Percentiles rank a stretch among this genome's conserved stretches.
Conservation (phyloP, 1,140 invertebrate species). For the Parasteatoda tepidariorum region DNA sequence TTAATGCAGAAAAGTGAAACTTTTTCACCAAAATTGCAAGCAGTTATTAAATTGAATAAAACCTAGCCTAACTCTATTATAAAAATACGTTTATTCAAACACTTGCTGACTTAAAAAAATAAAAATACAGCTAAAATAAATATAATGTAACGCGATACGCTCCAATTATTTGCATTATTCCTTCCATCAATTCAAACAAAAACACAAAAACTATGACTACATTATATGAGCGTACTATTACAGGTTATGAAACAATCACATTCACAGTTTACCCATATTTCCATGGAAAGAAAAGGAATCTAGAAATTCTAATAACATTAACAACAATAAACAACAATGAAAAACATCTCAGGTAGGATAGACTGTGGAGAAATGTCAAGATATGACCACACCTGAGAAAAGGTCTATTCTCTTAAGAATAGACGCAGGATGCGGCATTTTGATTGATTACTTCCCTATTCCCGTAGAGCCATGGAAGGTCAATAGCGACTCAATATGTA, state of each 20-base stretch:
- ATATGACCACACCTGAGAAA: conserved; percentile 11
- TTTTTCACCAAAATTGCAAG: too few relatives aligned
- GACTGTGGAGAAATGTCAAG: neutral
- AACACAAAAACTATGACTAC: too few relatives aligned
- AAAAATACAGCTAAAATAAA: too few relatives aligned
- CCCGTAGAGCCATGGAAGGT: neutral
- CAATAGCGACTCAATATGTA: conserved; percentile 4
- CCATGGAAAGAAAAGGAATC: neutral
- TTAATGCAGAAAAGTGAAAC: too few relatives aligned
- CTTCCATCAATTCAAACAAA: too few relatives aligned
- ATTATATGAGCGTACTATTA: too few relatives aligned
- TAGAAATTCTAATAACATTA: neutral
- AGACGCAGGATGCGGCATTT: neutral
- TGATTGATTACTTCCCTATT: conserved; percentile 35
- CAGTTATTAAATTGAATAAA: too few relatives aligned
- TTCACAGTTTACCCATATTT: neutral
- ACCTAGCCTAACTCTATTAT: too few relatives aligned
- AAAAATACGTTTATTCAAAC: too few relatives aligned
- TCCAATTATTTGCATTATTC: too few relatives aligned
- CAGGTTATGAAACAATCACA: neutral
- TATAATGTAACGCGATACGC: too few relatives aligned
- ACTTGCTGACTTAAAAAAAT: too few relatives aligned
- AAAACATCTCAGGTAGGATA: neutral
- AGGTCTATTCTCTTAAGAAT: conserved; percentile 2
- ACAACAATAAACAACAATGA: conserved; percentile 24